Percentiles rank a stretch among this genome's conserved stretches.
phyloP scores from a whole-genome alignment of 1,140 invertebrate genomes.

The Metaphire vulgaris region DNA sequence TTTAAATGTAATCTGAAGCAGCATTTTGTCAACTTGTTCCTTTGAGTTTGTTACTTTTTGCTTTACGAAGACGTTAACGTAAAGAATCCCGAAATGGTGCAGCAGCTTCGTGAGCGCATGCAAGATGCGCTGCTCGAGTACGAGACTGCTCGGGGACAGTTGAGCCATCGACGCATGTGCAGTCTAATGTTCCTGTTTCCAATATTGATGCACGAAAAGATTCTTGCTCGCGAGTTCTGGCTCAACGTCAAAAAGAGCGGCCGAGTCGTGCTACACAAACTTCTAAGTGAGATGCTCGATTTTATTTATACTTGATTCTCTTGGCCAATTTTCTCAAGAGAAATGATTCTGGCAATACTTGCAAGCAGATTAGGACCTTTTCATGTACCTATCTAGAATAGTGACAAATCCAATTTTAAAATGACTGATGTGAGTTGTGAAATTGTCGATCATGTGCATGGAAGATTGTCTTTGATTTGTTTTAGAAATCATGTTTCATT shows the following conservation, averaged over 20 bases:
- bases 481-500: too few relatives aligned
- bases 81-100: conserved; percentile 73
- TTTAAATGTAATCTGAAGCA: too few relatives aligned
- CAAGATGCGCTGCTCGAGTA: conserved; percentile 78
- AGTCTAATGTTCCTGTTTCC: conserved; percentile 82
- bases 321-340: too few relatives aligned
- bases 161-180: conserved; percentile 62
- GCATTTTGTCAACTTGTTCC: too few relatives aligned
- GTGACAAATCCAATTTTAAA: too few relatives aligned
- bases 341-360: background rate
- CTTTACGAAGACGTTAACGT: conserved; percentile 53
- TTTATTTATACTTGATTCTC: conserved; percentile 45
- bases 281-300: conserved; percentile 94
- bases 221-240: conserved; percentile 83
- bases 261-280: conserved; percentile 88
- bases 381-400: too few relatives aligned
- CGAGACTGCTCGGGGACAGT: conserved; percentile 64
- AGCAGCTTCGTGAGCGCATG: conserved; percentile 79
- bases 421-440: too few relatives aligned
- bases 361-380: too few relatives aligned
- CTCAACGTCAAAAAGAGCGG: conserved; percentile 75
- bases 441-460: too few relatives aligned
- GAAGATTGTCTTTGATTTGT: too few relatives aligned
- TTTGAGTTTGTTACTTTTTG: conserved; percentile 11
- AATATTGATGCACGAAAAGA: conserved; percentile 74